A percentile compares a stretch with the other conserved stretches of the same genome.
These are phyloP conservation scores for Drosophila eohydei DNA, from an alignment of 2,888 invertebrate species.

Conservation along the genomic window DNA sequence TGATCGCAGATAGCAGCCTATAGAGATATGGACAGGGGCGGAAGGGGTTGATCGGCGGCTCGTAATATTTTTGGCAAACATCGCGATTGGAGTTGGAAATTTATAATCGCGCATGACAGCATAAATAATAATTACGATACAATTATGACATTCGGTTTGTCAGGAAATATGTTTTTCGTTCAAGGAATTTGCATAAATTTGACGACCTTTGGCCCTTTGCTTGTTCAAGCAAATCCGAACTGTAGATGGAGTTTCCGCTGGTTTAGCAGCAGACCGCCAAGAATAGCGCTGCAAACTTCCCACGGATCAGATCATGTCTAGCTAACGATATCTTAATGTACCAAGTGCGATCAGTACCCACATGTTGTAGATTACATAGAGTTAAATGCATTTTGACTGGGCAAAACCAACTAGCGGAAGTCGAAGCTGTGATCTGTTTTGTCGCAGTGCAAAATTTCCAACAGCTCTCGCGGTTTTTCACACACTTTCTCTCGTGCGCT, in stretches of 20 bases:
- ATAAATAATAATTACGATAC: conserved; percentile 82
- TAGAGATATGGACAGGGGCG: not conserved
- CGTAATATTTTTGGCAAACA: conserved; percentile 67
- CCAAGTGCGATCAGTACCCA: conserved; percentile 48
- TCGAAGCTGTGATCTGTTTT: conserved; percentile 48
- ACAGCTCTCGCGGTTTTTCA: conserved; percentile 70
- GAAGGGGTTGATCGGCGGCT: conserved; percentile 46
- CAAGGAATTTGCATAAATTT: conserved; percentile 43
- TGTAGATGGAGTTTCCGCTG: conserved; percentile 66
- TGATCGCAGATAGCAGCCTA: conserved; percentile 34
- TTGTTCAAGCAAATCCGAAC: conserved; percentile 46
- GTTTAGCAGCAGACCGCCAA: conserved; percentile 32
- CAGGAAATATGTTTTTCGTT: conserved; percentile 27
- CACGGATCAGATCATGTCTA: conserved; percentile 58
- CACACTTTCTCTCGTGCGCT: conserved; percentile 35
- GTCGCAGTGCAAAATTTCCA: conserved; percentile 47
- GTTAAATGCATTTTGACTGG: conserved; percentile 33
- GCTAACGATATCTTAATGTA: conserved; percentile 75
- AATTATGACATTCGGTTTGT: conserved; percentile 68
- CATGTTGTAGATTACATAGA: conserved; percentile 73
- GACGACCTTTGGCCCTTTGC: conserved; percentile 35
- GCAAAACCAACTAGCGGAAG: conserved; percentile 74
- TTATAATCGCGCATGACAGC: conserved; percentile 72
- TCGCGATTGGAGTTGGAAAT: conserved; percentile 23
- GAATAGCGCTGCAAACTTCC: conserved; percentile 44